Percentiles rank a stretch among this genome's conserved stretches.
phyloP scores from a whole-genome alignment of 2,797 vertebrate species.

The Pseudochromis fuscus region DNA sequence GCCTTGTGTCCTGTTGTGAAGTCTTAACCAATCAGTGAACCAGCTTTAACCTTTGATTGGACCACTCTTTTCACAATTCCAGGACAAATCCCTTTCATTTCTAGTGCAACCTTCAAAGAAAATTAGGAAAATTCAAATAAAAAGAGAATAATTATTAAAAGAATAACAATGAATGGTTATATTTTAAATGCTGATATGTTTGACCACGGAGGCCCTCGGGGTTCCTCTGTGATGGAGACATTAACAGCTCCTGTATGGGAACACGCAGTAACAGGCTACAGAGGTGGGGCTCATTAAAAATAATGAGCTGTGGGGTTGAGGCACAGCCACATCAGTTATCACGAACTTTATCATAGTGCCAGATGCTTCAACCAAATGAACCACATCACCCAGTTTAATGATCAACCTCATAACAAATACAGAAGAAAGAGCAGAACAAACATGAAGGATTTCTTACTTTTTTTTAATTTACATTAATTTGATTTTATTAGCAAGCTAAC shows the following conservation, averaged over 20 bases:
- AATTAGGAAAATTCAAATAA: too few species aligned
- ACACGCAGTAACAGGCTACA: neutral
- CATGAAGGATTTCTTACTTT: neutral
- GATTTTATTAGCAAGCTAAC: neutral
- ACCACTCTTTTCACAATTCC: too few species aligned
- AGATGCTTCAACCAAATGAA: neutral
- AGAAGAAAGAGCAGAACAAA: neutral
- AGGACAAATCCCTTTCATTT: too few species aligned
- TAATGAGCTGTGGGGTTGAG: slow-evolving; percentile 30
- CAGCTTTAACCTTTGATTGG: too few species aligned
- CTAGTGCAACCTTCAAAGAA: too few species aligned
- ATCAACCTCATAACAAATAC: neutral
- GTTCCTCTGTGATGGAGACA: too few species aligned
- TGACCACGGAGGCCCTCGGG: too few species aligned
- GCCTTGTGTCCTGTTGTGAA: too few species aligned
- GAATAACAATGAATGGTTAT: too few species aligned
- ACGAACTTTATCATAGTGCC: neutral
- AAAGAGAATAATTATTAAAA: too few species aligned
- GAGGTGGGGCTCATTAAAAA: slow-evolving; percentile 29
- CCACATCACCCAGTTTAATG: neutral
- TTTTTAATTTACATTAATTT: neutral
- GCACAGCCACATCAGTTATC: neutral
- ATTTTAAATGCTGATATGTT: too few species aligned
- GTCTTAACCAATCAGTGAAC: too few species aligned
- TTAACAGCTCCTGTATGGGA: neutral